A percentile compares a stretch with the other conserved stretches of the same genome.
phyloP scores from a whole-genome alignment of 2,113 vertebrate species.

The Stegostoma tigrinum region DNA sequence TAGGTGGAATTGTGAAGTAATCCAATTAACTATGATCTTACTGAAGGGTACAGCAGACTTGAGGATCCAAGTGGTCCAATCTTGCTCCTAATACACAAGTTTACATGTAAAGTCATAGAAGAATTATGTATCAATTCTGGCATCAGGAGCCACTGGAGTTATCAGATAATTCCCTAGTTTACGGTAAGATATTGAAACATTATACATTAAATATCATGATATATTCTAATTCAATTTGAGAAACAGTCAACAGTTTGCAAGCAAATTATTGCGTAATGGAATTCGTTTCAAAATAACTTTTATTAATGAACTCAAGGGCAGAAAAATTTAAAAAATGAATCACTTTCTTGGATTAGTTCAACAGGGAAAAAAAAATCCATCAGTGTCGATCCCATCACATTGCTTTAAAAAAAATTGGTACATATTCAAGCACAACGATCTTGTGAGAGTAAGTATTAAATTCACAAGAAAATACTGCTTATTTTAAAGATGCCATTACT shows the following conservation, averaged over 20 bases:
- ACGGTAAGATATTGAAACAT: background rate
- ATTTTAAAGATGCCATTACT: constrained; percentile 39
- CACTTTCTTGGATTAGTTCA: constrained; percentile 33
- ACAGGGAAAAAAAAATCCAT: background rate
- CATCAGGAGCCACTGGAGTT: background rate
- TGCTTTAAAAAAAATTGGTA: constrained; percentile 43
- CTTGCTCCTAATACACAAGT: too few species aligned
- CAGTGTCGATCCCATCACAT: constrained; percentile 39
- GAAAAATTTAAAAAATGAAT: constrained; percentile 14
- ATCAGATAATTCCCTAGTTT: background rate
- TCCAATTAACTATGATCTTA: too few species aligned
- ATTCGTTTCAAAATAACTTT: constrained; percentile 22
- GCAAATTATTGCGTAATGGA: background rate
- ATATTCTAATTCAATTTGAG: background rate
- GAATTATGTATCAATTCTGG: background rate
- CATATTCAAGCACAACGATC: constrained; percentile 39
- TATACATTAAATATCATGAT: background rate
- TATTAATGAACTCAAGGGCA: background rate
- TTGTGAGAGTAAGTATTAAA: constrained; percentile 50
- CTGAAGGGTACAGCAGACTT: too few species aligned
- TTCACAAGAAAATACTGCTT: constrained; percentile 51
- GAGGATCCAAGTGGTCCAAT: too few species aligned
- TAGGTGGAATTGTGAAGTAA: too few species aligned
- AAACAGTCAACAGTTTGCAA: constrained; percentile 3
- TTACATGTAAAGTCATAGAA: background rate